Percentiles rank a stretch among this genome's conserved stretches.
These are phyloP conservation scores for Sabatieria punctata DNA, from an alignment of 2,888 invertebrate genomes.

Conservation along the genomic window DNA sequence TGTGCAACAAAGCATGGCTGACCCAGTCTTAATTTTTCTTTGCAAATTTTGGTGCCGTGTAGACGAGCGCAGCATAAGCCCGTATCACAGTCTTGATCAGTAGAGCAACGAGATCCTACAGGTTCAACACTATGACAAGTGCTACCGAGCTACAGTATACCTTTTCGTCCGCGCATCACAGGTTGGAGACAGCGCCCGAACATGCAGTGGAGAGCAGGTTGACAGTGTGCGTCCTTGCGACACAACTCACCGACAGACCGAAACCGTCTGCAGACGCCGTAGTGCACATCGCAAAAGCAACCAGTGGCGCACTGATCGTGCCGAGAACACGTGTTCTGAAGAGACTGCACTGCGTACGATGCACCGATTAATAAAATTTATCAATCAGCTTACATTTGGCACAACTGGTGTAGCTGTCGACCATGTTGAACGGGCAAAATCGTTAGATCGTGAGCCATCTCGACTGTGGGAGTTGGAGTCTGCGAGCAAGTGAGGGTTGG, in stretches of 20 bases:
- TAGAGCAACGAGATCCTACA: constrained; percentile 21
- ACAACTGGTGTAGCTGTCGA: too few relatives aligned
- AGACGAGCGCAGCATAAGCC: constrained; percentile 24
- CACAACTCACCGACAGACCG: constrained; percentile 15
- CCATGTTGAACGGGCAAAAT: too few relatives aligned
- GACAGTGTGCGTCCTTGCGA: constrained; percentile 21
- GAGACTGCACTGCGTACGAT: too few relatives aligned
- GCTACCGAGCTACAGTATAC: constrained; percentile 6
- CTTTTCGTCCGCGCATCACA: constrained; percentile 14
- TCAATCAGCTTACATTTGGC: too few relatives aligned
- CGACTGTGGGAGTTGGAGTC: too few relatives aligned
- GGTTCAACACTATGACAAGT: background rate
- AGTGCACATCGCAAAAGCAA: constrained; percentile 23
- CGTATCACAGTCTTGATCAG: constrained; percentile 19
- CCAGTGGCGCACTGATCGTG: constrained; percentile 12
- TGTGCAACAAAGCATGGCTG: constrained; percentile 24
- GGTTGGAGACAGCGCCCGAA: constrained; percentile 19
- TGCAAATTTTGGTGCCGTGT: constrained; percentile 25
- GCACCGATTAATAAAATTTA: too few relatives aligned
- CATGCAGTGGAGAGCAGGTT: constrained; percentile 17
- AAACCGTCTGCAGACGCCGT: constrained; percentile 17
- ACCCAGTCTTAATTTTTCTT: constrained; percentile 17
- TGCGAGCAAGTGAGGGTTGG: too few relatives aligned
- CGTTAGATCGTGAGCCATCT: too few relatives aligned
- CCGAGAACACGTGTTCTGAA: too few relatives aligned